These are phyloP conservation scores for Coremacera marginata DNA, from an alignment of 2,888 invertebrate species.

Conservation along the genomic window DNA sequence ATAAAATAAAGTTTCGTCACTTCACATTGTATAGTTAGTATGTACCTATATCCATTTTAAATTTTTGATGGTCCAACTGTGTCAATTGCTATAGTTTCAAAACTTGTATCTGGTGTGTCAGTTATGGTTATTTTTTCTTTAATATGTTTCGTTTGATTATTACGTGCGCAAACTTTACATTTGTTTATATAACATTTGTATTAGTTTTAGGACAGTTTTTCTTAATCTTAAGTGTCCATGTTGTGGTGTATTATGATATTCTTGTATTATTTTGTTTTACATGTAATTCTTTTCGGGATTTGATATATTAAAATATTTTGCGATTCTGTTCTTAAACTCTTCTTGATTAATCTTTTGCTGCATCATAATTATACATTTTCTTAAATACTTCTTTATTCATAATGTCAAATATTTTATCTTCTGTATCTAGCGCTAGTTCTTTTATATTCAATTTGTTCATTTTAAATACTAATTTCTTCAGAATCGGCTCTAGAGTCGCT, in stretches of 20 bases:
- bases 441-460: neutral
- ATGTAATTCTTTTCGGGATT: neutral
- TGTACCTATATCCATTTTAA: too few relatives aligned
- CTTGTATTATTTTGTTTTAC: conserved; percentile 31
- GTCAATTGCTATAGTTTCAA: conserved; percentile 35
- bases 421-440: neutral
- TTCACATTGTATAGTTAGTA: too few relatives aligned
- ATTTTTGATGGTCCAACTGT: too few relatives aligned
- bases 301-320: neutral
- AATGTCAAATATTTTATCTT: neutral
- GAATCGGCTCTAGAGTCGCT: neutral
- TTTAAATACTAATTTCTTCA: neutral
- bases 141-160: conserved; percentile 40
- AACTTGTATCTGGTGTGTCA: conserved; percentile 37
- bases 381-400: neutral
- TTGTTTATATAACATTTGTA: conserved; percentile 39
- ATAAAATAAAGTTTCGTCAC: too few relatives aligned
- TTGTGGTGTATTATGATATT: conserved; percentile 36
- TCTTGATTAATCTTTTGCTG: neutral
- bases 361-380: neutral
- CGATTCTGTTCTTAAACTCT: neutral
- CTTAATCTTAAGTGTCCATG: conserved; percentile 40
- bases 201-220: conserved; percentile 35
- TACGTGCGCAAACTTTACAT: conserved; percentile 38
- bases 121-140: conserved; percentile 39